Base-by-base conservation (phyloP, 2,797 vertebrate species). In the Phrynocephalus forsythii region DNA sequence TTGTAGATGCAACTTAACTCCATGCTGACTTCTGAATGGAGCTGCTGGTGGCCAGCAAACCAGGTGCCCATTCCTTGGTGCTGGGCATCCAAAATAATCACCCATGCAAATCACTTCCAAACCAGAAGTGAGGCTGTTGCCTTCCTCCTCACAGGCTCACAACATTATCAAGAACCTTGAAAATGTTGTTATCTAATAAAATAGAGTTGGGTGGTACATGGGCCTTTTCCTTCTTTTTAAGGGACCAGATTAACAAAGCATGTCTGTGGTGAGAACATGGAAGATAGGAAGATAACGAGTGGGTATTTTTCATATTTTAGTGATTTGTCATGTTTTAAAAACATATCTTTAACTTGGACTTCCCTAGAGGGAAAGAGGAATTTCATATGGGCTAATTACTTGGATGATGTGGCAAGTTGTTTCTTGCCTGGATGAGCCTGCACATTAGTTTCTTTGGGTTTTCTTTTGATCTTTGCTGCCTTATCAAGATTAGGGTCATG, bases 331-430 rank as follows among this genome's bases (percentile, higher is more conserved):
- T 92, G n/a, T 33, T 75, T 60, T 88, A 6, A 10, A n/a, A 82
- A 77, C 68, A 93, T 82, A 92, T 88, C 80, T 95, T 95, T 94
- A 93, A 87, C 91, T 10, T 93, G 93, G 91, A 94, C 94, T 86
- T 86, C 94, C 95, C 95, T 81, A 26, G 93, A 92, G 95, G 95
- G 86, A 11, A 89, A 93, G 94, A 94, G 93, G 92, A 94, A 93
- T 93, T 96, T 95, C 96, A 96, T 95, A 93, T 89, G 95, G 95
- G 95, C 94, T 95, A 88, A 93, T 95, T 93, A 93, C 9, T 76
- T 16, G 2, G 94, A 94, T 94, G 94, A 90, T 92, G 94, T 93
- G 94, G 93, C 95, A 96, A 95, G 94, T 95, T 94, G 67, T 82
- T 95, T 96, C 95, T 93, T 95, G 94, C 94, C 86, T 90, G 89